Base-by-base conservation (phyloP, 1,140 invertebrate genomes). In the Brachionus sp. region DNA sequence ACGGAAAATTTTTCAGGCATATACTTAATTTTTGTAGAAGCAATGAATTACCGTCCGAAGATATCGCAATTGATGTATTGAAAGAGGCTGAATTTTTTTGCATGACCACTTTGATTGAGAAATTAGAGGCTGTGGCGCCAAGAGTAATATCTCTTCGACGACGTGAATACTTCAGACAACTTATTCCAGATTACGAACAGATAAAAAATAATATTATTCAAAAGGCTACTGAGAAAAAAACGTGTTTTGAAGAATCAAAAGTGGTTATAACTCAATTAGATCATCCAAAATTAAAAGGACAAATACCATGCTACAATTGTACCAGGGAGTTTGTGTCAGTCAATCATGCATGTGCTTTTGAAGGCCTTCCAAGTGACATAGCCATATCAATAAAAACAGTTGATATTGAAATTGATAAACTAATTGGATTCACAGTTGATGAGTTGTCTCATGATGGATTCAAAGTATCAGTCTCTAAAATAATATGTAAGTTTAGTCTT, bases 291-390 rank as follows among this genome's bases (percentile, higher is more conserved):
- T 29, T 84, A 19, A 77, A 77, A 68, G 83, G 83, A 13, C 53
- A 46, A 25, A 84, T 84, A 35, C 70, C 73, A 64, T 84, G 83
- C 66, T 84, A 77, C 70, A 84, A 84, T 50, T 84, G 83, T 78
- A 77, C 44, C 2, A 62, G 83, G 64, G 83, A 84, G 37, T 66
- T 84, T 50, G 83, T 84, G 6, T 42, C 46, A 23, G 83, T 84
- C 35, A 77, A 77, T 78, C 83, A 84, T 29, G 29, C 83, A 29
- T 84, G 83, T 77, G 57, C 73, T 46, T 84, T 84, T 53, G 73
- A 84, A 25, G 70, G 83, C 12, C 16, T 66, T 12, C 50, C 83
- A 46, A 42, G 42, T 44, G 73, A 84, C n/a, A 57, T 73, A 9
- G 50, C 64, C 9, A 66, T 83, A 83, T 44, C 42, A 29, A 12